phyloP scores from a whole-genome alignment of 2,113 vertebrate species.

The Brachionichthys hirsutus region DNA sequence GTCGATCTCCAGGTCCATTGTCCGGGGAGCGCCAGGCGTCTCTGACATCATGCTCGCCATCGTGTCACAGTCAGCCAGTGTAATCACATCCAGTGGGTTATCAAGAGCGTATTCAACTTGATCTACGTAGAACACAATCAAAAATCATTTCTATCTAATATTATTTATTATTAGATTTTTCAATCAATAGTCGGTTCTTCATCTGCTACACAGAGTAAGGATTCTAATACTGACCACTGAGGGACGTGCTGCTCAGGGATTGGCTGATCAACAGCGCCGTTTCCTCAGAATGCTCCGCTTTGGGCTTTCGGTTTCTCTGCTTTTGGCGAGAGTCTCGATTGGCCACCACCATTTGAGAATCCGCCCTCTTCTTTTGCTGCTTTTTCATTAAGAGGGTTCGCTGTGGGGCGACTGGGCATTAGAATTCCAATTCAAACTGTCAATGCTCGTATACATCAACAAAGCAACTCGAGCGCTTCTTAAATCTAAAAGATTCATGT shows the following conservation, averaged over 20 bases:
- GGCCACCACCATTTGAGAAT: conserved; percentile 76
- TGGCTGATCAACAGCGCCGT: conserved; percentile 74
- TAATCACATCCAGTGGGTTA: conserved; percentile 77
- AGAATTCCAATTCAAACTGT: neutral
- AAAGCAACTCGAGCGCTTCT: neutral
- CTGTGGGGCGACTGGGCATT: conserved; percentile 39
- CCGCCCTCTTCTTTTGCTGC: conserved; percentile 77
- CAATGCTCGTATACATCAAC: neutral
- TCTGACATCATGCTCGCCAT: conserved; percentile 13
- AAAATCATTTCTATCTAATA: neutral
- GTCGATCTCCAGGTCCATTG: conserved; percentile 55
- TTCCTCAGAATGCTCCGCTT: conserved; percentile 64
- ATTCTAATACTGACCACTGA: conserved; percentile 63
- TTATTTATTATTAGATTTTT: too few relatives aligned
- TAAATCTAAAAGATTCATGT: neutral
- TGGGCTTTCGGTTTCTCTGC: conserved; percentile 61
- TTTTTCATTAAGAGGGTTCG: conserved; percentile 76
- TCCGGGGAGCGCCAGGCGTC: conserved; percentile 45
- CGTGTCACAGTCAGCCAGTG: conserved; percentile 59
- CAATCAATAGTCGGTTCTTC: too few relatives aligned
- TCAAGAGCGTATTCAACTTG: conserved; percentile 74
- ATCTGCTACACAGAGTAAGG: neutral
- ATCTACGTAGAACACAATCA: conserved; percentile 43
- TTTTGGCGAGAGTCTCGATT: conserved; percentile 72
- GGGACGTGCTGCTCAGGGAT: conserved; percentile 73